Conservation (phyloP, 2,113 vertebrate species). For the Guaruba guarouba region DNA sequence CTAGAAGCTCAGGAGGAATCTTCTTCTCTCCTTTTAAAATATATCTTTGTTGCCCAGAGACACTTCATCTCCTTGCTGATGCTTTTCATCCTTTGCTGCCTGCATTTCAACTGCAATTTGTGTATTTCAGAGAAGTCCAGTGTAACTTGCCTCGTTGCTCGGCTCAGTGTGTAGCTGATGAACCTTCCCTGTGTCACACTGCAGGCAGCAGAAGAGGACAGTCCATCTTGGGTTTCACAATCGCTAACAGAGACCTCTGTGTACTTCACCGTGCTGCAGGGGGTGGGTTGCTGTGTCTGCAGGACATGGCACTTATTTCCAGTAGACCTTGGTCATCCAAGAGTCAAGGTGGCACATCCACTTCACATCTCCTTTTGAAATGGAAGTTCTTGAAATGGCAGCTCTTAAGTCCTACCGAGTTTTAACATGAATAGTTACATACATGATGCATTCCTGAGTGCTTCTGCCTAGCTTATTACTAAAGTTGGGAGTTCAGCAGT, state of each 20-base stretch:
- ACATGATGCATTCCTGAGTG: background rate
- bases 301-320: background rate
- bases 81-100: background rate
- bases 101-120: background rate
- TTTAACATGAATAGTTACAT: background rate
- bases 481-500: background rate
- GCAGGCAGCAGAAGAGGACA: background rate
- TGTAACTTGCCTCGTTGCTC: background rate
- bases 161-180: background rate
- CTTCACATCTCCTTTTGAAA: background rate
- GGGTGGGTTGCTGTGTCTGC: background rate
- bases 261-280: background rate
- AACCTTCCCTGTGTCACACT: accelerated
- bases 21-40: background rate
- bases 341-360: background rate
- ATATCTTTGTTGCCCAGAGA: background rate
- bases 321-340: background rate
- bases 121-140: background rate
- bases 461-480: background rate
- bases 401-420: background rate
- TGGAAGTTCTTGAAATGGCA: background rate
- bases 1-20: background rate
- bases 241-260: background rate
- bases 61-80: background rate
- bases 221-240: background rate